Conservation (phyloP, 37 sponge, comb jelly and placozoan genomes). For the Halichondria panicea region DNA sequence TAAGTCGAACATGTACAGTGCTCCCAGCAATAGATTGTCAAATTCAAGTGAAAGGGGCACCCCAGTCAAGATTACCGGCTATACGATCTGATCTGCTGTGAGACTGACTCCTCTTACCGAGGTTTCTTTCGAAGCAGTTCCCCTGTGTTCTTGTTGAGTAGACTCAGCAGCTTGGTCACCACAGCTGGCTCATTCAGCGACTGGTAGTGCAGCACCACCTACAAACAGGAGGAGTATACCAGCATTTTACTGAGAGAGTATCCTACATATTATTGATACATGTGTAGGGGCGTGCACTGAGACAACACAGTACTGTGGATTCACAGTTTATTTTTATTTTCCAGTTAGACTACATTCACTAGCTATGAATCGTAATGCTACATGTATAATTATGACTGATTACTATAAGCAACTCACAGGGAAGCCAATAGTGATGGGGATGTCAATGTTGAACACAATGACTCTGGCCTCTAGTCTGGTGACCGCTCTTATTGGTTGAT, state of each 20-base stretch:
- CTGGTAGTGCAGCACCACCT: slow-evolving; percentile 85
- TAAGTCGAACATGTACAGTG: too few relatives aligned
- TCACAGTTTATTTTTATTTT: neutral
- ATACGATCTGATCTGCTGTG: neutral
- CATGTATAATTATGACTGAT: too few relatives aligned
- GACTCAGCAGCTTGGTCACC: slow-evolving; percentile 73
- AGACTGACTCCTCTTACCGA: slow-evolving; percentile 40
- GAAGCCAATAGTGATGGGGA: slow-evolving; percentile 94
- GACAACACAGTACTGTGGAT: neutral
- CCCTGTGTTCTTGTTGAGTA: slow-evolving; percentile 80
- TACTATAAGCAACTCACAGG: slow-evolving; percentile 69
- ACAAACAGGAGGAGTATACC: neutral
- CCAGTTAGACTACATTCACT: neutral
- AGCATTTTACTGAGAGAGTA: neutral
- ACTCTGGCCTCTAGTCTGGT: slow-evolving; percentile 72
- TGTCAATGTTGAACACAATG: slow-evolving; percentile 81
- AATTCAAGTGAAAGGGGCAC: too few relatives aligned
- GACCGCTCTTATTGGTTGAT: slow-evolving; percentile 61
- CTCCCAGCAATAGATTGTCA: too few relatives aligned
- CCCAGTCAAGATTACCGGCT: neutral
- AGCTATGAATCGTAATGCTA: neutral
- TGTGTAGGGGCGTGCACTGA: neutral
- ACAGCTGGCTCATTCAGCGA: slow-evolving; percentile 89
- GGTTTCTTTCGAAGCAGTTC: slow-evolving; percentile 84
- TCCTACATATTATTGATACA: neutral